Base-by-base conservation (phyloP, 2,888 invertebrate species). In the Pilophorus perplexus region DNA sequence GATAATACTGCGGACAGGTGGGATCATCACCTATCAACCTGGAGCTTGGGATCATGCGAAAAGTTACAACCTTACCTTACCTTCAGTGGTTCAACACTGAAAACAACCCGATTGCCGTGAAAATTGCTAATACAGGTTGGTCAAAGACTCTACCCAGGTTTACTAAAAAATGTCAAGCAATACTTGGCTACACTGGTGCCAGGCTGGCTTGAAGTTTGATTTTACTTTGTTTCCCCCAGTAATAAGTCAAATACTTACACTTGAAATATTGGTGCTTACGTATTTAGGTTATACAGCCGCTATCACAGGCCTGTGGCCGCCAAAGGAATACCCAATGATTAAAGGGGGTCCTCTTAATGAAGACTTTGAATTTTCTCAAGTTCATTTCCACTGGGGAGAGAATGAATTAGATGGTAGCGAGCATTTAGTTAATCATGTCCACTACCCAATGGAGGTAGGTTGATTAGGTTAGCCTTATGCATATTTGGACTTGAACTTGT, bases 371-470 rank as follows among this genome's bases (percentile, higher is more conserved):
- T 64, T 52, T 38, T 64, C 64, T 6, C 64, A 64, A 25, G 23
- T 64, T n/a, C 64, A 64, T 25, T 64, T 64, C 18, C 64, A 64
- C 23, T 64, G 64, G 64, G 64, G 64, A 23, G 23, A 40, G 42
- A 33, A 37, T 12, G 64, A 52, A 10, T 12, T 20, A n/a, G 38
- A 52, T 5, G 64, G 64, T 10, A 64, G 64, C 16, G 64, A 64
- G 27, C 64, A 64, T 20, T 20, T 46, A 0, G 38, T 62, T 8
- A 37, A 33, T n/a, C 62, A 46, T 20, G n/a, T 18, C 2, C 62
- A 27, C 2, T 62, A 48, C 16, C 62, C 62, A 6, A 18, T 62
- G 33, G 52, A 64, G 42, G 50, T 64, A 38, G 44, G 18, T 14
- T n/a, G 5, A 44, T 14, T n/a, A 44, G 44, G 44, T 44, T n/a